Evolutionary conservation across 2,113 vertebrate genomes (phyloP).

Genomic region (Eurypyga helias): DNA sequence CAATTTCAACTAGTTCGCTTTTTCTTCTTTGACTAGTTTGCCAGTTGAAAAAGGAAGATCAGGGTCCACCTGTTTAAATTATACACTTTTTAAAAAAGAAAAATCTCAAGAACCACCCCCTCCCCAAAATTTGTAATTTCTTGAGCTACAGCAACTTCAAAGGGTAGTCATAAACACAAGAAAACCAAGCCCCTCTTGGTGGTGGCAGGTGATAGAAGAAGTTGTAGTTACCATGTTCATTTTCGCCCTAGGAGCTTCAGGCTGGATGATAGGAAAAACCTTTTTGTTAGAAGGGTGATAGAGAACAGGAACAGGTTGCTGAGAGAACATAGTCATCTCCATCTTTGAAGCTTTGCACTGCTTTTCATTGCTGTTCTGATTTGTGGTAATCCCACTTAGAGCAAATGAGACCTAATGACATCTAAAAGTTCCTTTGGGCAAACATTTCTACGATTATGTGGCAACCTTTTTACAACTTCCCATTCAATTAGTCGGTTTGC

Average conservation of each 20-base stretch:
- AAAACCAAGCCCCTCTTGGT: background rate
- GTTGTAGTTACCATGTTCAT: rapidly evolving
- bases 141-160: background rate
- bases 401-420: background rate
- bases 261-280: background rate
- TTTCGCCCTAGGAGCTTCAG: background rate
- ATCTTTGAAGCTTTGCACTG: background rate
- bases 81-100: background rate
- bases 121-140: background rate
- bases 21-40: background rate
- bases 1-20: background rate
- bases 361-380: background rate
- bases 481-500: background rate
- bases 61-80: background rate
- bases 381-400: background rate
- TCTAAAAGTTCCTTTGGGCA: background rate
- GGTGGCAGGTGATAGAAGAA: background rate
- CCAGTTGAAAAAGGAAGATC: background rate
- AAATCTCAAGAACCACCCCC: background rate
- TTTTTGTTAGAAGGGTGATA: background rate
- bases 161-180: background rate
- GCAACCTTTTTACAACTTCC: background rate
- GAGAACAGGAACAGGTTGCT: background rate
- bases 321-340: background rate
- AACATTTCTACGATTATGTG: background rate